Evolutionary conservation across 2,797 vertebrate genomes (phyloP).

Genomic region (Artibeus lituratus): DNA sequence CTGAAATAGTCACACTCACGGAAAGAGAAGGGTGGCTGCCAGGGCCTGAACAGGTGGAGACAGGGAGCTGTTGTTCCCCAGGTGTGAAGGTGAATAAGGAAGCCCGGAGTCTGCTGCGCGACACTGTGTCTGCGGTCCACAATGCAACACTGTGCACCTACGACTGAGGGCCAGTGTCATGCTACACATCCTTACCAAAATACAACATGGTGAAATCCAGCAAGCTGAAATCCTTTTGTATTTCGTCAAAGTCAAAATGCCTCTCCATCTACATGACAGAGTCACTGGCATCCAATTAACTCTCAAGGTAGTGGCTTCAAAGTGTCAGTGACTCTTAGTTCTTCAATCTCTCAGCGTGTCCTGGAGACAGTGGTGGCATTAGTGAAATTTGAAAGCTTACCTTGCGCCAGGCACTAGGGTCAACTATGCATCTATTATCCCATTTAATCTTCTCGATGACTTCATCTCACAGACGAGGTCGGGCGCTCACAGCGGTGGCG

Average conservation of each 20-base stretch:
- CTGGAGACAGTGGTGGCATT: not conserved
- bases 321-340: not conserved
- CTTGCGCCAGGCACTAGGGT: fast-evolving
- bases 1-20: not conserved
- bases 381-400: not conserved
- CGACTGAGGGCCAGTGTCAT: not conserved
- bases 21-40: not conserved
- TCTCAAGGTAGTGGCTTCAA: not conserved
- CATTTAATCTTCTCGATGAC: not conserved
- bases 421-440: not conserved
- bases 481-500: not conserved
- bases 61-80: no score
- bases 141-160: no score
- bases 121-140: fast-evolving
- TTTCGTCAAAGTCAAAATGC: not conserved
- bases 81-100: not conserved
- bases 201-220: not conserved
- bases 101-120: fast-evolving
- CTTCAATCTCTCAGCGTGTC: not conserved
- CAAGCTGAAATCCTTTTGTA: not conserved
- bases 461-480: no score
- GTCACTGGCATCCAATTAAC: not conserved
- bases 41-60: not conserved
- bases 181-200: not conserved
- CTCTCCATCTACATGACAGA: not conserved